Evolutionary conservation across 1,140 invertebrate species (phyloP).

Genomic region (Phymastichus coffea): DNA sequence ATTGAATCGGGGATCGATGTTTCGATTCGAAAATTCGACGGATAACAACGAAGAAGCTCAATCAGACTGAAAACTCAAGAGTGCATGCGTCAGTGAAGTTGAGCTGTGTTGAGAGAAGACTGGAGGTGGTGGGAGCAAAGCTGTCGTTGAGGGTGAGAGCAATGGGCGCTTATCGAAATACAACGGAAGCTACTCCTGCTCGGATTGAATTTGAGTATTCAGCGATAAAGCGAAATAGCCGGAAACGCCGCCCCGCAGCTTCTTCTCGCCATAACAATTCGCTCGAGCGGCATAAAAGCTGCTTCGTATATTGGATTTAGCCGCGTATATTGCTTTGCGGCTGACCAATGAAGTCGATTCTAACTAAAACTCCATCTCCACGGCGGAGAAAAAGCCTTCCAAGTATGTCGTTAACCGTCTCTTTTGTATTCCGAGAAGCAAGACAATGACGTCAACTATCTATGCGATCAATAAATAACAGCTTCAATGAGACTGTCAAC

Average conservation of each 20-base stretch:
- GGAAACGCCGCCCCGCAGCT: background rate
- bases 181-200: constrained; percentile 19
- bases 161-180: constrained; percentile 19
- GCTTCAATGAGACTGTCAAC: constrained; percentile 46
- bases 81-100: constrained; percentile 1
- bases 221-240: constrained; percentile 16
- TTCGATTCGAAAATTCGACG: too few species aligned
- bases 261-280: constrained; percentile 11
- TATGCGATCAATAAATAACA: constrained; percentile 51
- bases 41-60: background rate
- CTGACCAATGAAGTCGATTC: constrained; percentile 18
- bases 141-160: background rate
- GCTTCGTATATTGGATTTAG: constrained; percentile 8
- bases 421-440: background rate
- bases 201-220: constrained; percentile 25
- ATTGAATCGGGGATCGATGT: too few species aligned
- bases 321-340: background rate
- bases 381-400: background rate
- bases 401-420: constrained; percentile 2
- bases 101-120: too few species aligned
- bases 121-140: too few species aligned
- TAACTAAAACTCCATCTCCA: constrained; percentile 7
- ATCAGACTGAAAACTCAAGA: background rate
- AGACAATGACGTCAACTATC: constrained; percentile 8
- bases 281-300: constrained; percentile 18